Conservation (phyloP, 2,888 invertebrate genomes). For the Megamerina dolium region DNA sequence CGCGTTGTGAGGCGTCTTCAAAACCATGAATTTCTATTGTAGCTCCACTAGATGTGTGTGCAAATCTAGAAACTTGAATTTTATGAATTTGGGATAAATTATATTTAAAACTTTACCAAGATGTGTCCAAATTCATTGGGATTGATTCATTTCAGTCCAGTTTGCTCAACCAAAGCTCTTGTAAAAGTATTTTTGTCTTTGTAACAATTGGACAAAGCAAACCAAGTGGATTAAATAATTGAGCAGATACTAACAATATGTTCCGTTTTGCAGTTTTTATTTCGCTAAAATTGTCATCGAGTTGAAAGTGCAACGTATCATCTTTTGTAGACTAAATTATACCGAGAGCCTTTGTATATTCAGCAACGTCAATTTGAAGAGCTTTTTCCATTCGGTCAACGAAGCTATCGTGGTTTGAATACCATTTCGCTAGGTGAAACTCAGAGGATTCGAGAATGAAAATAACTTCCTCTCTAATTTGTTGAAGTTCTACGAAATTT, state of each 20-base stretch:
- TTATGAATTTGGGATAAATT: slow-evolving; percentile 4
- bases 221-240: slow-evolving; percentile 9
- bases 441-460: not conserved
- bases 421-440: slow-evolving; percentile 9
- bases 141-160: slow-evolving; percentile 9
- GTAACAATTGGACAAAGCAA: slow-evolving; percentile 6
- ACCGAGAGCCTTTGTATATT: too few species aligned
- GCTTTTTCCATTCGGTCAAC: slow-evolving; percentile 1
- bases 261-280: slow-evolving; percentile 2
- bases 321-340: too few species aligned
- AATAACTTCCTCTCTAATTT: not conserved
- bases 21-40: slow-evolving; percentile 7
- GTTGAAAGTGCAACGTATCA: slow-evolving; percentile 2
- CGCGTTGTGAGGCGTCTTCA: slow-evolving; percentile 6
- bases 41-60: not conserved
- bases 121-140: not conserved
- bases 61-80: slow-evolving; percentile 7
- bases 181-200: slow-evolving; percentile 5
- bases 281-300: slow-evolving; percentile 2
- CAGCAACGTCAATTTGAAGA: slow-evolving; percentile 3
- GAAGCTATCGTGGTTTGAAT: slow-evolving; percentile 3
- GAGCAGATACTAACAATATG: slow-evolving; percentile 3
- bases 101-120: slow-evolving; percentile 3
- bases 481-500: not conserved
- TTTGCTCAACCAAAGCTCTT: slow-evolving; percentile 8